These are phyloP conservation scores for Camponotus fellah DNA, from an alignment of 2,888 invertebrate species.

Conservation along the genomic window DNA sequence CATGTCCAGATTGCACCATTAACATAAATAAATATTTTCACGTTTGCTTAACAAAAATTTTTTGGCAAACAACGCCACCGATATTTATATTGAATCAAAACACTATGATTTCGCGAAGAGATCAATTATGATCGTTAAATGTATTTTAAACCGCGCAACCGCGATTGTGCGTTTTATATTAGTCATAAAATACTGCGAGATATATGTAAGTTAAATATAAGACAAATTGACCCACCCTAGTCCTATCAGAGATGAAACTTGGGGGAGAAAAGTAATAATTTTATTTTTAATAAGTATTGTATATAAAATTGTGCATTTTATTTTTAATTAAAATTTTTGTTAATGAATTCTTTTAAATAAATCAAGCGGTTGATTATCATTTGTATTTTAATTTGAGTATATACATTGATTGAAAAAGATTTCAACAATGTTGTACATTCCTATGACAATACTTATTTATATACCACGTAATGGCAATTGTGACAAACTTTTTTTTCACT, in stretches of 20 bases:
- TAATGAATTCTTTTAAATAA: not conserved
- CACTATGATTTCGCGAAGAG: not conserved
- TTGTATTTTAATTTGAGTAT: not conserved
- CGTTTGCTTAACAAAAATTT: slow-evolving; percentile 2
- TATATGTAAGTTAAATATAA: not conserved
- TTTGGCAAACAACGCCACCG: not conserved
- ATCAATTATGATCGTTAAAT: slow-evolving; percentile 22
- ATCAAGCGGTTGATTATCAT: not conserved
- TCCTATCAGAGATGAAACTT: not conserved
- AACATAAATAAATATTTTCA: slow-evolving; percentile 65
- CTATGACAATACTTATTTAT: slow-evolving; percentile 9
- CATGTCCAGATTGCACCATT: slow-evolving; percentile 23
- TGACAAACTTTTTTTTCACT: not conserved
- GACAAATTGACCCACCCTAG: not conserved
- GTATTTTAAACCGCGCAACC: not conserved
- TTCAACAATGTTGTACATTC: not conserved
- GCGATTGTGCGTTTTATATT: not conserved
- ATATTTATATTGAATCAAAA: not conserved
- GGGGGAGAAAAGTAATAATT: not conserved
- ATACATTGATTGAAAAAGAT: not conserved
- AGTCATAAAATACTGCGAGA: not conserved
- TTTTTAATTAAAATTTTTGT: not conserved
- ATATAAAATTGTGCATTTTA: not conserved
- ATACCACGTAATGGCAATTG: not conserved
- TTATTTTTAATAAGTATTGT: not conserved